Evolutionary conservation across 2,113 vertebrate genomes (phyloP).

Genomic region (Scalopus aquaticus): DNA sequence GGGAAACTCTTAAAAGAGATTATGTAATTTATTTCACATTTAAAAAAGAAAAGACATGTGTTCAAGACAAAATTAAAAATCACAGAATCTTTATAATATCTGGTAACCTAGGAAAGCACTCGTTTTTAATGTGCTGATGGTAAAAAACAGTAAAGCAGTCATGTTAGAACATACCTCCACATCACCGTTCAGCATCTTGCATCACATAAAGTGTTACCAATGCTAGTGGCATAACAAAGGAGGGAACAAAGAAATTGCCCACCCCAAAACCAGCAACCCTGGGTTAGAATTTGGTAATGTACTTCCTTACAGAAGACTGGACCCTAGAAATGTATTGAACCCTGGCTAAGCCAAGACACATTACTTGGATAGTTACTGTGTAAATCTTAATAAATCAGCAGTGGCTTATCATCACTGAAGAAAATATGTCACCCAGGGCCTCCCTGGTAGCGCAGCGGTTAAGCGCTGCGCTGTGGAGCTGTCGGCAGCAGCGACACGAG

Average conservation of each 20-base stretch:
- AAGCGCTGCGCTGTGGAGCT: no score
- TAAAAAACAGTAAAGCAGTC: not conserved
- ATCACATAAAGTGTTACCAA: not conserved
- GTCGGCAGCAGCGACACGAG: no score
- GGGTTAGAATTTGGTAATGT: not conserved
- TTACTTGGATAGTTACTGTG: not conserved
- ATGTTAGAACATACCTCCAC: not conserved
- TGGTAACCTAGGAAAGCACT: not conserved
- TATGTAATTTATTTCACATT: not conserved
- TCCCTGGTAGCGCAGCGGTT: no score
- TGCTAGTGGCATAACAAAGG: not conserved
- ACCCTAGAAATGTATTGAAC: not conserved
- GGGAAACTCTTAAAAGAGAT: not conserved
- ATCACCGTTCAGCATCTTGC: not conserved
- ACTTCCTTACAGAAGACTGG: not conserved
- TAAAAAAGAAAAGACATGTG: not conserved
- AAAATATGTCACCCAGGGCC: no score
- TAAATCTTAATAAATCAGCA: conserved; percentile 19
- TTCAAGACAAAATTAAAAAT: not conserved
- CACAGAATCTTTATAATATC: not conserved
- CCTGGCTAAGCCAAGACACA: not conserved
- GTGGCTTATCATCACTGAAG: not conserved
- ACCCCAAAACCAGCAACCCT: not conserved
- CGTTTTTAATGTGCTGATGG: not conserved
- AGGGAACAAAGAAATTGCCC: not conserved